Evolutionary conservation across 2,113 vertebrate genomes (phyloP).

Genomic region (Lagopus leucura): DNA sequence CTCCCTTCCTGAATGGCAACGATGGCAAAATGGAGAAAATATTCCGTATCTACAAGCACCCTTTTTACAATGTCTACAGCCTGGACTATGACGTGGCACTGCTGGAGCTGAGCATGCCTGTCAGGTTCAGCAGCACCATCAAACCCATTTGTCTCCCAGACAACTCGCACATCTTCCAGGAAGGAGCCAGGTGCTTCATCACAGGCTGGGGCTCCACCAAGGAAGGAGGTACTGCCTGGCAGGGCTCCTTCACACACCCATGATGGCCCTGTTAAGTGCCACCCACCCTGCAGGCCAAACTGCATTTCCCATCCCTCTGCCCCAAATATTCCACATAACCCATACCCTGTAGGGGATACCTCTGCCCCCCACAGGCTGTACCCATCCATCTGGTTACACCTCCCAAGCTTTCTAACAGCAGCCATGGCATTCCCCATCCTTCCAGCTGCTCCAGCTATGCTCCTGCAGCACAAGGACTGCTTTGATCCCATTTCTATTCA

Average conservation of each 20-base stretch:
- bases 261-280: background rate
- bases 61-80: conserved; percentile 88
- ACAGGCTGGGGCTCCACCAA: conserved; percentile 91
- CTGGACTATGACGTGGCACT: conserved; percentile 92
- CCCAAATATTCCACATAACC: background rate
- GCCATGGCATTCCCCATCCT: background rate
- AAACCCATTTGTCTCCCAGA: conserved; percentile 90
- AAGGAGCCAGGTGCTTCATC: conserved; percentile 87
- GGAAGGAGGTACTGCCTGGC: conserved; percentile 77
- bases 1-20: conserved; percentile 80
- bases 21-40: conserved; percentile 86
- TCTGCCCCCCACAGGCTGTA: rapidly evolving
- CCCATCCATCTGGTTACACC: background rate
- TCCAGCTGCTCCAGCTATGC: background rate
- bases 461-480: background rate
- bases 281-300: background rate
- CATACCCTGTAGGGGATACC: background rate
- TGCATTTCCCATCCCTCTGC: background rate
- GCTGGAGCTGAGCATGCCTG: conserved; percentile 82
- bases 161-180: conserved; percentile 77
- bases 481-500: background rate
- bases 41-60: conserved; percentile 86
- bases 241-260: background rate
- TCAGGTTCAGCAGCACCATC: conserved; percentile 82
- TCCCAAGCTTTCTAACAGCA: background rate